These are phyloP conservation scores for Capitulum mitella DNA, from an alignment of 2,888 invertebrate species.

Conservation along the genomic window DNA sequence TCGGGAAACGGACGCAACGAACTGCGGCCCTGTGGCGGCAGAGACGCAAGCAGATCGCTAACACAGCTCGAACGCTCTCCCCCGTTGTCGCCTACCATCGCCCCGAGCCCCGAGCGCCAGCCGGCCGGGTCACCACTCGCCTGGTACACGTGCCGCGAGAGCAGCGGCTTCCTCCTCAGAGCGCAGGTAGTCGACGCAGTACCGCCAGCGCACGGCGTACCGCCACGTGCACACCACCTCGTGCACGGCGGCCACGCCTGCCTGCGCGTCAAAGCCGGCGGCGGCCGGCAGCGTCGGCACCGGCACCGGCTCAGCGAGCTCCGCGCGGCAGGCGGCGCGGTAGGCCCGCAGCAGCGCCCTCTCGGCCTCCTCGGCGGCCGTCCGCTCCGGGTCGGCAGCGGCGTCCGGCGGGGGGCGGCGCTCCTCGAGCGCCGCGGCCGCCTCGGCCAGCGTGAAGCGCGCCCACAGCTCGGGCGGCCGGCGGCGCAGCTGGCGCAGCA, in stretches of 20 bases:
- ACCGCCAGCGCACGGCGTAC: not conserved
- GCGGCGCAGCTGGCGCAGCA: not conserved
- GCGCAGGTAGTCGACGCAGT: slow-evolving; percentile 11
- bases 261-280: not conserved
- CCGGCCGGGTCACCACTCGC: not conserved
- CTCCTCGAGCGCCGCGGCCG: not conserved
- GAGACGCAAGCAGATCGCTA: no score
- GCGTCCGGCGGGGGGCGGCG: not conserved
- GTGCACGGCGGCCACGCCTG: not conserved
- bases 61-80: no score
- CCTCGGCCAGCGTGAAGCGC: not conserved
- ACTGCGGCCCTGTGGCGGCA: no score
- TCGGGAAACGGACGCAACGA: no score
- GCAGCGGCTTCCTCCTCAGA: not conserved
- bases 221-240: not conserved
- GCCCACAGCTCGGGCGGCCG: not conserved
- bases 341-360: not conserved
- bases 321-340: not conserved
- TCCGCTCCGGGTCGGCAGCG: not conserved
- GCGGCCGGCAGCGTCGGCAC: not conserved
- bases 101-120: no score
- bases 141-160: not conserved
- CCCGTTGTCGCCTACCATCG: no score
- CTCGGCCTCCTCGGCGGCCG: not conserved
- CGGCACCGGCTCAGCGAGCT: slow-evolving; percentile 12